Evolutionary conservation across 2,113 vertebrate genomes (phyloP).

Genomic region (Thamnaconus septentrionalis): DNA sequence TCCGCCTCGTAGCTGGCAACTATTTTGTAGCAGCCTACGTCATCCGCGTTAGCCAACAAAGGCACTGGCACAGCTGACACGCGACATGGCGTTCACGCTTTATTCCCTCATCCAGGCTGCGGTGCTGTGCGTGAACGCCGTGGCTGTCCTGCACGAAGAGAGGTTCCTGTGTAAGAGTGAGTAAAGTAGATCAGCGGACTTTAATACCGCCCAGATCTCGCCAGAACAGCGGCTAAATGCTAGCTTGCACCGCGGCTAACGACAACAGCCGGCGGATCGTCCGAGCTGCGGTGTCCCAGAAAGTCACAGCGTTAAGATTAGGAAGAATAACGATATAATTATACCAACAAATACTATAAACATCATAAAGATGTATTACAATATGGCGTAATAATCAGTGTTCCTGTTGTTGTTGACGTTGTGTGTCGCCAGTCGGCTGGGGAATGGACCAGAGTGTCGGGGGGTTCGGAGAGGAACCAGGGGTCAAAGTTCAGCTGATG

Average conservation of each 20-base stretch:
- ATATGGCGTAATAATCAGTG: too few relatives aligned
- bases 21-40: too few relatives aligned
- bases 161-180: conserved; percentile 94
- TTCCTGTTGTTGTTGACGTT: not conserved
- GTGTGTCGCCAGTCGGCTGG: conserved; percentile 84
- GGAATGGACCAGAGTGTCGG: conserved; percentile 92
- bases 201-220: too few relatives aligned
- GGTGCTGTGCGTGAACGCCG: conserved; percentile 87
- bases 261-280: not conserved
- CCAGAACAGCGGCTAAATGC: too few relatives aligned
- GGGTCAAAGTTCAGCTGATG: conserved; percentile 91
- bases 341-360: too few relatives aligned
- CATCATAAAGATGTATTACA: too few relatives aligned
- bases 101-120: conserved; percentile 91
- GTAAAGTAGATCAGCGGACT: conserved; percentile 34
- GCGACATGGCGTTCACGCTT: conserved; percentile 90
- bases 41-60: too few relatives aligned
- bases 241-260: too few relatives aligned
- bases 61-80: too few relatives aligned
- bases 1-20: too few relatives aligned
- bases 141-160: conserved; percentile 94
- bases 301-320: too few relatives aligned
- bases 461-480: conserved; percentile 96
- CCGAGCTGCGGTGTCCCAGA: not conserved
- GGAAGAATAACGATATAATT: too few relatives aligned